These are phyloP conservation scores for Brachionus plicatilis DNA, from an alignment of 1,140 invertebrate species.

Conservation along the genomic window DNA sequence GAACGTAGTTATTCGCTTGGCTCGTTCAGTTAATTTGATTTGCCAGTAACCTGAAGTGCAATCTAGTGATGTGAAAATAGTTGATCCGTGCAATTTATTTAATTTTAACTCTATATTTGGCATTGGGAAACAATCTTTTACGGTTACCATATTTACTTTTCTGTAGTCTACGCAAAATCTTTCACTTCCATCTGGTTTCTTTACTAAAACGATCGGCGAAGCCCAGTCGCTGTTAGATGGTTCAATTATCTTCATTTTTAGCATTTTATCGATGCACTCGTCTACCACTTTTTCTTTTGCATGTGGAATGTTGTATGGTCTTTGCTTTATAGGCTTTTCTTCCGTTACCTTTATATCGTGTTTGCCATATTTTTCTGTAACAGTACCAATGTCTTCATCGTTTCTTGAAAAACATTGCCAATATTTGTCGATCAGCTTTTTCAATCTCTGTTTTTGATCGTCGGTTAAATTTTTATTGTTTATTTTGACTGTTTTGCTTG, in stretches of 20 bases:
- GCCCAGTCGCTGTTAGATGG: background rate
- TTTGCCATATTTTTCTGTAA: background rate
- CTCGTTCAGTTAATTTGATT: conserved; percentile 41
- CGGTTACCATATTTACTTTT: conserved; percentile 20
- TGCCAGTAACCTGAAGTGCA: conserved; percentile 41
- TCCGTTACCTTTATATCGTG: background rate
- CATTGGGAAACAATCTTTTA: conserved; percentile 6
- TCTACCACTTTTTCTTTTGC: background rate
- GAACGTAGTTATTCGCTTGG: conserved; percentile 38
- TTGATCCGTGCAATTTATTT: conserved; percentile 1
- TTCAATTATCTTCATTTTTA: conserved; percentile 40
- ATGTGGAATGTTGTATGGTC: background rate
- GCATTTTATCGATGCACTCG: background rate
- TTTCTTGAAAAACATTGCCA: background rate
- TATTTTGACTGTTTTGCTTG: background rate
- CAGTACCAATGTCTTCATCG: background rate
- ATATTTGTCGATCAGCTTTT: background rate
- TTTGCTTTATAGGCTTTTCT: background rate
- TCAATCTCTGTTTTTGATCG: no score
- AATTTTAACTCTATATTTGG: conserved; percentile 15
- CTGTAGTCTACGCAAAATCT: conserved; percentile 36
- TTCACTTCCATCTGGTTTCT: background rate
- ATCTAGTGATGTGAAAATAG: conserved; percentile 7
- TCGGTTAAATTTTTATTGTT: no score
- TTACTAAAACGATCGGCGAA: background rate